Base-by-base conservation (phyloP, 2,113 vertebrate genomes). In the Taxidea taxus region DNA sequence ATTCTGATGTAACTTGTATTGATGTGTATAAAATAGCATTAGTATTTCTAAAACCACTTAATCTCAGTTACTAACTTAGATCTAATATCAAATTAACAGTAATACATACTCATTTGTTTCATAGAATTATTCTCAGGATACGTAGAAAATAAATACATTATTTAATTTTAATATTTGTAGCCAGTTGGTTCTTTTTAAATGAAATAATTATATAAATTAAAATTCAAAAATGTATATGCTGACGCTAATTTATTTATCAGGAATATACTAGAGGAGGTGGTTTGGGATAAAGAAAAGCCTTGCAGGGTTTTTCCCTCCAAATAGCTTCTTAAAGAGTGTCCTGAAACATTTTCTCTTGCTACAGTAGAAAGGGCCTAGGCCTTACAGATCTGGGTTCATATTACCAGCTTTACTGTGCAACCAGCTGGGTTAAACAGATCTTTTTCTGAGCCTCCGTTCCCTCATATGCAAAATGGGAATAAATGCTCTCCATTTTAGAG, bases 151-250 rank as follows among this genome's bases (percentile, higher is more conserved):
- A 82, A 34, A 54, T 56, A 49, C 9, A 20, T 96, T 93, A 80
- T 37, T 95, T 83, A 87, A 89, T 82, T 97, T 93, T 87, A 93
- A 64, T 94, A 54, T 54, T 82, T 97, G 95, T 77, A 87, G 54
- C 31, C n/a, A 84, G 4, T 66, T 91, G 27, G 1, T 51, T 66
- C 72, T 96, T 72, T 94, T 94, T 60, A 68, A 92, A 72, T 78
- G 42, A 98, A 81, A 15, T 84, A 72, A 44, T 89, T 92, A 2
- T 56, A 37, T 87, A 54, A 95, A 74, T 87, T 90, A 90, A 83
- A 90, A 56, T 85, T 86, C 0, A 21, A 86, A 75, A 89, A 56
- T 72, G 25, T 89, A 12, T 66, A 25, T 42, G 29, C 11, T 13
- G 25, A 16, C 37, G 27, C 18, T 70, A 34, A 13, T 23, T 93